phyloP scores from a whole-genome alignment of 2,888 invertebrate species.

The Pollenia angustigena region DNA sequence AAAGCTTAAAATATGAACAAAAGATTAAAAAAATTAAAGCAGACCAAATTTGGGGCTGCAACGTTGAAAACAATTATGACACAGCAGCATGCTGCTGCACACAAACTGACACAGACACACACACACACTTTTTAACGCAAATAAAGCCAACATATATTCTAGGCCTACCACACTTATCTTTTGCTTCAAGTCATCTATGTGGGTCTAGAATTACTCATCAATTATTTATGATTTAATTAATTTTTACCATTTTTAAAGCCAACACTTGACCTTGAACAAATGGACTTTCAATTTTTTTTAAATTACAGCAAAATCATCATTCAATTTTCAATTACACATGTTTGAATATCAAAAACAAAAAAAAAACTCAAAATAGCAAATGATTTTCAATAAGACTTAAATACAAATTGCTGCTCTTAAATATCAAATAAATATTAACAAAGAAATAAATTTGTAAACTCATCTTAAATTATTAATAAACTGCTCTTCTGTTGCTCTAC shows the following conservation, averaged over 20 bases:
- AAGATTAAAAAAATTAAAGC: not conserved
- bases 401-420: not conserved
- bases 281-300: conserved; percentile 29
- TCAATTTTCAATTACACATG: conserved; percentile 1
- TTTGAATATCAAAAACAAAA: not conserved
- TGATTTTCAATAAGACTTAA: conserved; percentile 12
- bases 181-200: not conserved
- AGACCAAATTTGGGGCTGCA: not conserved
- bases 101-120: too few species aligned
- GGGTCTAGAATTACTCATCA: not conserved
- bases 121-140: not conserved
- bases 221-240: conserved; percentile 38
- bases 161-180: not conserved
- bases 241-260: conserved; percentile 14
- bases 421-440: too few species aligned
- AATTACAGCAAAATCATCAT: conserved; percentile 9
- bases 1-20: not conserved
- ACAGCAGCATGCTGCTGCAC: not conserved
- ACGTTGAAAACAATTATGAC: not conserved
- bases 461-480: conserved; percentile 21
- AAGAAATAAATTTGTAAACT: conserved; percentile 17
- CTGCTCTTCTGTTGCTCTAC: conserved; percentile 25
- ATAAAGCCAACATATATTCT: not conserved
- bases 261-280: conserved; percentile 28
- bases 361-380: not conserved